Evolutionary conservation across 1,140 invertebrate species (phyloP), one percentile per base, ranked within the genome.

Genomic region (Penaeus vannamei): DNA sequence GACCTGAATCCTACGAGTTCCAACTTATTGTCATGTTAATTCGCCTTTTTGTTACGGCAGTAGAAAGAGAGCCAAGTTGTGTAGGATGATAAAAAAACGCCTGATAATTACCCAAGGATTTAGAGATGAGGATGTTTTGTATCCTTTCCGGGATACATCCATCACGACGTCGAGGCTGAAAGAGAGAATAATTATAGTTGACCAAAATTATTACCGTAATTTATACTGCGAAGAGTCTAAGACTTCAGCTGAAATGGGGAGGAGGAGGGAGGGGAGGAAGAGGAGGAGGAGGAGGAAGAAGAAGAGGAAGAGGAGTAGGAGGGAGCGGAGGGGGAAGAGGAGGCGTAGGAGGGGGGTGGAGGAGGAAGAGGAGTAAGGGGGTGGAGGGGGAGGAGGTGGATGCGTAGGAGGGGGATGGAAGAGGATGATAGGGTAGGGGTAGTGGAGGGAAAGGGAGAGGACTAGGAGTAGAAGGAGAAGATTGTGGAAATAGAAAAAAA

Each of bases 201-300:
- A 36, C 72, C 42, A 29, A 76, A 76, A 76, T 76, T 76, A 76
- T 76, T 29, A 76, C 42, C 42, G 72, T 76, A 76, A 76, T 76
- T 76, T 76, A 76, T 76, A 36, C 29, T 32, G 72, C 32, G 42
- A 76, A 76, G 29, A 29, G 19, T 76, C 29, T 36, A 76, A n/a
- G 53, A 29, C 81, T 61, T 61, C 59, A 29, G 29, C 61, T 32
- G 61, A 53, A 53, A 53, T 53, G 53, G 14, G 53, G 19, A 26
- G n/a, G 26, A 26, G 20, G 19, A 36, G 46, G 59, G 26, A 59
- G 72, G 76, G 60, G 62, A 23, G 53, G 32, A 32, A 46, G 80
- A 60, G 60, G 60, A 80, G 36, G 76, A 29, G 14, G 29, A 23
- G n/a, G 26, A 61, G 32, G 36, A 26, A 62, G n/a, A 19, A 14